Percentiles rank a stretch among this genome's conserved stretches.
Evolutionary conservation across 2,888 invertebrate genomes (phyloP).

Genomic region (Habrosyne pyritoides): DNA sequence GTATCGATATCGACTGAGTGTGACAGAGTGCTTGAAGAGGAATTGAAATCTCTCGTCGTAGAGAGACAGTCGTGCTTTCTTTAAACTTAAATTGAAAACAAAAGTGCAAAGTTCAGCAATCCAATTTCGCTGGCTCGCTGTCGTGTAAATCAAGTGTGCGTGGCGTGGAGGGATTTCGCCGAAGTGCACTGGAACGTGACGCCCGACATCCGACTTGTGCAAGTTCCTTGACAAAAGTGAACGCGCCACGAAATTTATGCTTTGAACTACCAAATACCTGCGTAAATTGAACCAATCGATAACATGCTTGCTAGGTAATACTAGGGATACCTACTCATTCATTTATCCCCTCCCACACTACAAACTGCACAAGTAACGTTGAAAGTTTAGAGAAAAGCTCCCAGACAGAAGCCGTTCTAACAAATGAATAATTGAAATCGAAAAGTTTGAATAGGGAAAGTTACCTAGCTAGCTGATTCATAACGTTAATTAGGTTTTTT

Average conservation of each 20-base stretch:
- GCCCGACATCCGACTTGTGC: constrained; percentile 60
- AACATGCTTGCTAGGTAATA: background rate
- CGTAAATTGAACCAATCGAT: background rate
- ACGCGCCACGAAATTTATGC: constrained; percentile 39
- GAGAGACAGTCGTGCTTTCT: background rate
- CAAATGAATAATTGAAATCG: background rate
- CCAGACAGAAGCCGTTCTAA: background rate
- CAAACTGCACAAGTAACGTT: background rate
- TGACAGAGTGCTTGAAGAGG: background rate
- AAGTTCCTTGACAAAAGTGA: constrained; percentile 55
- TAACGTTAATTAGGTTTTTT: background rate
- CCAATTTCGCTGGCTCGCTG: constrained; percentile 28
- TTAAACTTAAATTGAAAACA: constrained; percentile 43
- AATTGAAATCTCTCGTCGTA: background rate
- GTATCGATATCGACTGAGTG: background rate
- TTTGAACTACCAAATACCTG: constrained; percentile 6
- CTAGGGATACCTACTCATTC: background rate
- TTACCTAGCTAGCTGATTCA: background rate
- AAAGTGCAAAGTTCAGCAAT: constrained; percentile 55
- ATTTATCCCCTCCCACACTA: background rate
- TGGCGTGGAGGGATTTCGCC: constrained; percentile 51
- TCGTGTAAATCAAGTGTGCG: constrained; percentile 39
- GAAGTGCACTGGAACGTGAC: constrained; percentile 67
- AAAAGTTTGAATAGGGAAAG: constrained; percentile 2
- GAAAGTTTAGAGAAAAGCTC: background rate